These are phyloP conservation scores for Hydrotaea cyrtoneurina DNA, from an alignment of 2,888 invertebrate species.

Conservation along the genomic window DNA sequence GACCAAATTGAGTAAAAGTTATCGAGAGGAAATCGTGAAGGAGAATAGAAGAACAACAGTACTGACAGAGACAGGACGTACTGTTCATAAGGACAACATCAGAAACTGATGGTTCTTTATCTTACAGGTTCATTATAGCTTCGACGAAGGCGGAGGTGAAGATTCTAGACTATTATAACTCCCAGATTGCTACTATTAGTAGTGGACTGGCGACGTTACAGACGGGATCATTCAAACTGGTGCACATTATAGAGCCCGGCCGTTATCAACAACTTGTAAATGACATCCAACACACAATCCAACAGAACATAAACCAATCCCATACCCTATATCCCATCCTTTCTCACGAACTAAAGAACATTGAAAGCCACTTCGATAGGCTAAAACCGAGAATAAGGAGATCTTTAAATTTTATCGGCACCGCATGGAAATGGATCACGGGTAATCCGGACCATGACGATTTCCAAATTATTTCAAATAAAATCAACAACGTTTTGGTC, in stretches of 20 bases:
- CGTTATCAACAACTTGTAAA: background rate
- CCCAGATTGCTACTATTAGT: background rate
- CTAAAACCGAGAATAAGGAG: slow-evolving; percentile 17
- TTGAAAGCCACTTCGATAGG: slow-evolving; percentile 11
- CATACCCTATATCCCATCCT: slow-evolving; percentile 18
- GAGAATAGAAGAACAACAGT: slow-evolving; percentile 10
- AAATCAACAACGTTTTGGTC: background rate
- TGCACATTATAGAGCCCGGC: background rate
- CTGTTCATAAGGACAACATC: too few relatives aligned
- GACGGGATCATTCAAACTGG: background rate
- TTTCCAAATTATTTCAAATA: background rate
- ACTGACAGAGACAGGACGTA: too few relatives aligned
- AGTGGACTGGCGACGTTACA: slow-evolving; percentile 27
- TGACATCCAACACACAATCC: slow-evolving; percentile 3
- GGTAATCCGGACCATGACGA: too few relatives aligned
- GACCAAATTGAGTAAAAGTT: slow-evolving; percentile 25
- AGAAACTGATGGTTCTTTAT: too few relatives aligned
- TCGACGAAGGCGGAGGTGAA: background rate
- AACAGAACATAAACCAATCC: background rate
- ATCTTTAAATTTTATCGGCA: slow-evolving; percentile 4
- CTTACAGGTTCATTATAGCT: background rate
- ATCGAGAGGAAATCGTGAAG: slow-evolving; percentile 41
- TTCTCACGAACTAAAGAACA: background rate
- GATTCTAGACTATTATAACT: background rate
- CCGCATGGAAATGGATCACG: slow-evolving; percentile 25